phyloP scores from a whole-genome alignment of 2,113 vertebrate genomes.

The Centrocercus urophasianus region DNA sequence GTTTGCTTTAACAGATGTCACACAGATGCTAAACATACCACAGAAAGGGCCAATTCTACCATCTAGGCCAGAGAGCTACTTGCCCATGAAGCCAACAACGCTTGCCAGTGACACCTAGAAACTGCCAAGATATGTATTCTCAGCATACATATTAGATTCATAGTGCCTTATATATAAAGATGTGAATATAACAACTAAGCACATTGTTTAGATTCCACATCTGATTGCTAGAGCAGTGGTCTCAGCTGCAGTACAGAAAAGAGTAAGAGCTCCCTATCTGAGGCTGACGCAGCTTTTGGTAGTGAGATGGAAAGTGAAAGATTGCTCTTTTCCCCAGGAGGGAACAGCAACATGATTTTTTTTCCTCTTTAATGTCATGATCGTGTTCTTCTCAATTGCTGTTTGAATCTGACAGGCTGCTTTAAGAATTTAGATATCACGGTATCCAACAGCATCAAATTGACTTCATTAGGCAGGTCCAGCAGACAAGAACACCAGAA shows the following conservation, averaged over 20 bases:
- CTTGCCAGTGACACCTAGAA: not conserved
- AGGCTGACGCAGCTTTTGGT: not conserved
- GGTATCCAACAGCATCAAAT: not conserved
- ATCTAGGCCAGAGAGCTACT: not conserved
- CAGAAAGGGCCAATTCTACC: not conserved
- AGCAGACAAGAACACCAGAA: not conserved
- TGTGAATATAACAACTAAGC: not conserved
- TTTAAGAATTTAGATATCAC: not conserved
- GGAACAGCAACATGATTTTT: not conserved
- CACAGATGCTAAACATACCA: slow-evolving; percentile 8
- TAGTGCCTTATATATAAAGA: not conserved
- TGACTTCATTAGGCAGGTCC: not conserved
- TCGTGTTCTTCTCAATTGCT: not conserved
- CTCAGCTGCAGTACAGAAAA: not conserved
- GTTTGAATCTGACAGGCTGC: not conserved
- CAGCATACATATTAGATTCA: not conserved
- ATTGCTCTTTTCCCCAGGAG: not conserved
- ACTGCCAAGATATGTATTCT: not conserved
- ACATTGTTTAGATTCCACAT: not conserved
- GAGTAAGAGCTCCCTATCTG: not conserved
- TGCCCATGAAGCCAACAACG: not conserved
- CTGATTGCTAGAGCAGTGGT: not conserved
- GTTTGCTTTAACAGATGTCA: slow-evolving; percentile 31
- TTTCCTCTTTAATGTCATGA: not conserved
- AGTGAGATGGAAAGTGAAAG: not conserved